These are phyloP conservation scores for Chlorocebus sabaeus DNA, from an alignment of 2,113 vertebrate species.

Conservation along the genomic window DNA sequence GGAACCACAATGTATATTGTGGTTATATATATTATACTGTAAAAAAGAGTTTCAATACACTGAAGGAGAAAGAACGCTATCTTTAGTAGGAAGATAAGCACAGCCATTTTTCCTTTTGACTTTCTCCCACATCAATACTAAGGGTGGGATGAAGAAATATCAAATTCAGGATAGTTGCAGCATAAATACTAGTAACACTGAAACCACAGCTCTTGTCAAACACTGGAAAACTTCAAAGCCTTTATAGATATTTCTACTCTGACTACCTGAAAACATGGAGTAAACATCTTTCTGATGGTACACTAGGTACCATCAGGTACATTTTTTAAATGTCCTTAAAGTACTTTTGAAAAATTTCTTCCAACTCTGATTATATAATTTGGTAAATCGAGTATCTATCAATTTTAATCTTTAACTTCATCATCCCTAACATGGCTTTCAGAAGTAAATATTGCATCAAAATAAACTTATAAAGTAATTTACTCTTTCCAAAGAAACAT, in stretches of 20 bases:
- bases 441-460: slow-evolving; percentile 35
- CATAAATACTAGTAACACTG: background rate
- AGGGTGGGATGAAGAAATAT: background rate
- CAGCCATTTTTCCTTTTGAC: background rate
- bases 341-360: background rate
- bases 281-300: background rate
- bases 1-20: background rate
- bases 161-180: background rate
- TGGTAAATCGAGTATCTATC: background rate
- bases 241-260: background rate
- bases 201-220: background rate
- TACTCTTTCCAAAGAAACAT: background rate
- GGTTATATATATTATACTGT: background rate
- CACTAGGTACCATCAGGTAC: no score
- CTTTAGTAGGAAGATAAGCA: background rate
- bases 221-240: background rate
- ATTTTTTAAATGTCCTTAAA: background rate
- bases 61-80: background rate
- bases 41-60: background rate
- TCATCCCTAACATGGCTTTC: background rate
- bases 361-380: background rate
- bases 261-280: background rate
- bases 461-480: slow-evolving; percentile 35
- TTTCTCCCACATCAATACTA: background rate
- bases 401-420: background rate